phyloP scores from a whole-genome alignment of 2,888 invertebrate genomes.

The Auanema freiburgensis region DNA sequence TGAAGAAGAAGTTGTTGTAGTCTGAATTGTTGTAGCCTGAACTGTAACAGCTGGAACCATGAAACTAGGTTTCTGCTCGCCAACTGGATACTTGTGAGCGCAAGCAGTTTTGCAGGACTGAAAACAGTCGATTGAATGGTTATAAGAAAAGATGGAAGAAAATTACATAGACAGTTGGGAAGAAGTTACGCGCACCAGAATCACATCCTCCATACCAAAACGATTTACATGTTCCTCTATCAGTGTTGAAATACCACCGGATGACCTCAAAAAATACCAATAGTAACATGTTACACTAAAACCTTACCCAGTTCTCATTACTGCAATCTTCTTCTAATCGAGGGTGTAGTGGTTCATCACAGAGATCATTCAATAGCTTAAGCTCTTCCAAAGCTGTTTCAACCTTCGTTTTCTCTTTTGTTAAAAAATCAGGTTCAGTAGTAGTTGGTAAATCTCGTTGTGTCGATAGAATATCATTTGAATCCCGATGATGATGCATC shows the following conservation, averaged over 20 bases:
- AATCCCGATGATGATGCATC: too few relatives aligned
- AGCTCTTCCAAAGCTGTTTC: too few relatives aligned
- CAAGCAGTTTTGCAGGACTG: constrained; percentile 23
- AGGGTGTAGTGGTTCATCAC: constrained; percentile 41
- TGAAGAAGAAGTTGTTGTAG: too few relatives aligned
- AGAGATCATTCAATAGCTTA: constrained; percentile 39
- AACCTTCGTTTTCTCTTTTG: constrained; percentile 7
- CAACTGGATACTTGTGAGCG: constrained; percentile 16
- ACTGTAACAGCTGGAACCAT: constrained; percentile 9
- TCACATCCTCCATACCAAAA: constrained; percentile 63
- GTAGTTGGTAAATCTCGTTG: too few relatives aligned
- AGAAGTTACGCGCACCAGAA: constrained; percentile 38
- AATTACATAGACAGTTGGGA: constrained; percentile 35
- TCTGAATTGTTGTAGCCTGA: neutral
- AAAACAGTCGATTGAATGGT: too few relatives aligned
- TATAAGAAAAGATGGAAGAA: too few relatives aligned
- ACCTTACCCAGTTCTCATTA: constrained; percentile 38
- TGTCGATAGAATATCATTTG: too few relatives aligned
- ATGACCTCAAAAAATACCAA: constrained; percentile 21
- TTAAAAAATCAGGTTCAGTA: neutral
- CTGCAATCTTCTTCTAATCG: constrained; percentile 49
- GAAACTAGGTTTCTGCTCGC: constrained; percentile 10
- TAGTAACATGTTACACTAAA: too few relatives aligned
- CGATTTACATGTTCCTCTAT: constrained; percentile 42
- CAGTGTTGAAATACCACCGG: constrained; percentile 39